Percentiles rank a stretch among this genome's conserved stretches.
These are phyloP conservation scores for Sinotaia quadrata DNA, from an alignment of 2,888 invertebrate genomes.

Conservation along the genomic window DNA sequence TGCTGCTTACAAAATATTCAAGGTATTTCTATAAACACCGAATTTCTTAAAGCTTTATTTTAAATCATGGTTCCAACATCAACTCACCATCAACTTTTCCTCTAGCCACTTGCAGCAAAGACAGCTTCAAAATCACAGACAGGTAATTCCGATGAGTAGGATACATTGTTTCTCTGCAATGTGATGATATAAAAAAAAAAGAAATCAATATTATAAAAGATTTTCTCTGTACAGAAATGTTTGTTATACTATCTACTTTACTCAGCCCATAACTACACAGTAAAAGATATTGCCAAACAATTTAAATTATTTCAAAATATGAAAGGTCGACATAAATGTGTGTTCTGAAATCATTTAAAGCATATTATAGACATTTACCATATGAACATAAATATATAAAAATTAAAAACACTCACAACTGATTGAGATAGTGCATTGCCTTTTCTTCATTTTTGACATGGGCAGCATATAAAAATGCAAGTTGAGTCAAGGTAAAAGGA, in stretches of 20 bases:
- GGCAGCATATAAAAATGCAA: conserved; percentile 79
- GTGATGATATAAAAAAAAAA: not conserved
- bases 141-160: conserved; percentile 28
- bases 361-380: not conserved
- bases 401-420: conserved; percentile 41
- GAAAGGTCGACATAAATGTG: not conserved
- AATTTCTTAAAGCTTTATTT: too few species aligned
- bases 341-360: too few species aligned
- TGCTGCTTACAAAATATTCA: too few species aligned
- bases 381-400: not conserved
- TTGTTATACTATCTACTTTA: too few species aligned
- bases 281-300: too few species aligned
- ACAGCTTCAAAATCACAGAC: conserved; percentile 24
- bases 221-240: too few species aligned
- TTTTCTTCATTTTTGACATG: conserved; percentile 78
- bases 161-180: conserved; percentile 27
- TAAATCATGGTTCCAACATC: not conserved
- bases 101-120: conserved; percentile 16
- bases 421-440: conserved; percentile 74
- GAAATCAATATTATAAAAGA: too few species aligned
- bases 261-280: too few species aligned
- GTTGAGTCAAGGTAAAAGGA: conserved; percentile 77
- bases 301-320: too few species aligned
- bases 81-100: conserved; percentile 29
- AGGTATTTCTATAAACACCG: too few species aligned